Evolutionary conservation across 2,113 vertebrate genomes (phyloP).

Genomic region (Xiphias gladius): DNA sequence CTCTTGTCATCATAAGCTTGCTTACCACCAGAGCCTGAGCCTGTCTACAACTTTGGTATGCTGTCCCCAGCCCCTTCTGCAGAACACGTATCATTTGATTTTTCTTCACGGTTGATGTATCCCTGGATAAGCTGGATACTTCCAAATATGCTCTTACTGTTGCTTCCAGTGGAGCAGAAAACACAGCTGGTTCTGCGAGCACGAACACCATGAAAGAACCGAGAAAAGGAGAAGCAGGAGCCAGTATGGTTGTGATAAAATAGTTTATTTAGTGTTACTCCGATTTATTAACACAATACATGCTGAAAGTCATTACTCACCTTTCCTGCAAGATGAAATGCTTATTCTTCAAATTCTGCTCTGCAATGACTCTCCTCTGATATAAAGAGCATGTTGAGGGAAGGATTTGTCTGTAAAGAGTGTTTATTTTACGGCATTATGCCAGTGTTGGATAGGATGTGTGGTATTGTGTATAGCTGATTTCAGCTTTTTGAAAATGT

Average conservation of each 20-base stretch:
- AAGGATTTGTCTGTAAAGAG: not conserved
- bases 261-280: not conserved
- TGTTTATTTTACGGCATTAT: not conserved
- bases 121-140: slow-evolving; percentile 70
- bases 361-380: slow-evolving; percentile 83
- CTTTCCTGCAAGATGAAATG: slow-evolving; percentile 83
- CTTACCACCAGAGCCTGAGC: slow-evolving; percentile 84
- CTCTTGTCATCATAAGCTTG: not conserved
- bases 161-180: slow-evolving; percentile 85
- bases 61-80: slow-evolving; percentile 81
- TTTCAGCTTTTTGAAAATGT: not conserved
- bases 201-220: slow-evolving; percentile 86
- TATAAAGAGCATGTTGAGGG: slow-evolving; percentile 82
- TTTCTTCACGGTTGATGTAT: slow-evolving; percentile 77
- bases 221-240: not conserved
- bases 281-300: not conserved
- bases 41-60: slow-evolving; percentile 71
- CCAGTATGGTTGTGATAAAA: not conserved
- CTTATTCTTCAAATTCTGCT: slow-evolving; percentile 86
- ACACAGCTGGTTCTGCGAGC: slow-evolving; percentile 89
- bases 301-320: slow-evolving; percentile 74
- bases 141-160: slow-evolving; percentile 82
- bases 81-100: slow-evolving; percentile 82
- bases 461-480: not conserved
- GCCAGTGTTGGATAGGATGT: not conserved